phyloP scores from a whole-genome alignment of 2,113 vertebrate species.

The Martes martes region DNA sequence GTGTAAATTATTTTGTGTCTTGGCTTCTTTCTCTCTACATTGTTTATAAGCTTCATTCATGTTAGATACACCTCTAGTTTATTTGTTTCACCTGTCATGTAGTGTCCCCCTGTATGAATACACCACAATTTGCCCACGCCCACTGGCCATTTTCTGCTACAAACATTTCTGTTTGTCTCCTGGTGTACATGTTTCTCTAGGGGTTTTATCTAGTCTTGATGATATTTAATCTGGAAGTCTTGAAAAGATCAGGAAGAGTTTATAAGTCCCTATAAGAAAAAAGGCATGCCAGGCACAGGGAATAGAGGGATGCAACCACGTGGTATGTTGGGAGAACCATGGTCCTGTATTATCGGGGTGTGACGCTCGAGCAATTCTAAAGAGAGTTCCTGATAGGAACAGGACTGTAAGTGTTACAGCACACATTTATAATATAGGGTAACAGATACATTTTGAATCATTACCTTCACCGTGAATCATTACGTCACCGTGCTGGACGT shows the following conservation, averaged over 20 bases:
- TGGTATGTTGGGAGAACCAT: no score
- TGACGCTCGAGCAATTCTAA: not conserved
- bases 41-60: not conserved
- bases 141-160: not conserved
- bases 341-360: not conserved
- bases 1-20: not conserved
- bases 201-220: not conserved
- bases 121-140: not conserved
- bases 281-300: not conserved
- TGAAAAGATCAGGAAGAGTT: not conserved
- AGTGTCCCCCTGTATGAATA: not conserved
- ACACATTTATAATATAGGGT: not conserved
- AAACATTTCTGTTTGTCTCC: not conserved
- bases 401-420: not conserved
- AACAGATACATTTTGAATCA: not conserved
- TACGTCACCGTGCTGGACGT: not conserved
- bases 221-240: not conserved
- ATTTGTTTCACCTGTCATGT: not conserved
- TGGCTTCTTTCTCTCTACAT: not conserved
- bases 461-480: not conserved
- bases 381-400: not conserved
- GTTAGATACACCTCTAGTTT: not conserved
- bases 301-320: not conserved
- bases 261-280: not conserved
- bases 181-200: not conserved